These are phyloP conservation scores for Polia nebulosa DNA, from an alignment of 2,888 invertebrate species.

Conservation along the genomic window DNA sequence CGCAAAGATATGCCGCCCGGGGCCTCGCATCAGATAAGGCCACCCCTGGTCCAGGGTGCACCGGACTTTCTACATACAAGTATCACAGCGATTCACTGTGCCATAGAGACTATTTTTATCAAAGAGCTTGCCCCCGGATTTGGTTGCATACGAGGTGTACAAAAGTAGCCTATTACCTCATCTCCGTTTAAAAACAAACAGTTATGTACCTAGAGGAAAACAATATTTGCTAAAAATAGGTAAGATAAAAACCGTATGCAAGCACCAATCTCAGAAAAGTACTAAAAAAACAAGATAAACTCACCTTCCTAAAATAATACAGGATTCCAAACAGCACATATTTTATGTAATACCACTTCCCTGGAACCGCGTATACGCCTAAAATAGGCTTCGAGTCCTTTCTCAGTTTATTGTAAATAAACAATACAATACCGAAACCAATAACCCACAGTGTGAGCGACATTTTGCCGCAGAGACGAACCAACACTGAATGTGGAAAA, in stretches of 20 bases:
- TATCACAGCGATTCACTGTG: no score
- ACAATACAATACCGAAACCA: constrained; percentile 69
- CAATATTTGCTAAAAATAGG: neutral
- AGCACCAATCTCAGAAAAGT: neutral
- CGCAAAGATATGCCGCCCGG: no score
- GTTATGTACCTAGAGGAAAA: no score
- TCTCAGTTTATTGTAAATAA: constrained; percentile 73
- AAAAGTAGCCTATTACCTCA: no score
- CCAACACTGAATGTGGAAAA: constrained; percentile 36
- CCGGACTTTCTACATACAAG: no score
- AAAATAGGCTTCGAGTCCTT: constrained; percentile 89
- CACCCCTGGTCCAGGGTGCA: no score
- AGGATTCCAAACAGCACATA: constrained; percentile 89
- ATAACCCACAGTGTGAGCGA: constrained; percentile 55
- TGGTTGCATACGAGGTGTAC: no score
- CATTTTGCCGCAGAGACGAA: constrained; percentile 63
- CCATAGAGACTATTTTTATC: no score
- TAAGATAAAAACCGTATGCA: neutral
- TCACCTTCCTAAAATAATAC: constrained; percentile 90
- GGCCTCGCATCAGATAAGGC: no score
- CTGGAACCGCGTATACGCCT: constrained; percentile 91
- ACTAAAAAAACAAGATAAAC: constrained; percentile 54
- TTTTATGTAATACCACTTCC: constrained; percentile 92
- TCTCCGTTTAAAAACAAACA: no score
- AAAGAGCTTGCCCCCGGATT: no score